A percentile compares a stretch with the other conserved stretches of the same genome.
Evolutionary conservation across 2,113 vertebrate species (phyloP).

Genomic region (Odobenus rosmarus): DNA sequence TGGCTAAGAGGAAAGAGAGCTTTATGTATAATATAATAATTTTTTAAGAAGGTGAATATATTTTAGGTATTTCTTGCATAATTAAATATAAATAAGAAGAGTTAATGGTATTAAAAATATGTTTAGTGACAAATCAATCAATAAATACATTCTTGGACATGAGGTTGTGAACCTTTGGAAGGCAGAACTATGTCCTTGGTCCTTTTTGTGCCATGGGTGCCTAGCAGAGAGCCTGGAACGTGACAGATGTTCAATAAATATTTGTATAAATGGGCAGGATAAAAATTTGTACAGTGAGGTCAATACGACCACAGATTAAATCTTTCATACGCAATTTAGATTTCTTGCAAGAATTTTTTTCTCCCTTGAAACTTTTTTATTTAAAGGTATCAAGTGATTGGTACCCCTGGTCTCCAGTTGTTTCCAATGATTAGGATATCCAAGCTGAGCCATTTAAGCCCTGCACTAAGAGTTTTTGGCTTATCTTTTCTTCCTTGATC

Average conservation of each 20-base stretch:
- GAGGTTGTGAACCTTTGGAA: neutral
- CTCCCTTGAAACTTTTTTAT: neutral
- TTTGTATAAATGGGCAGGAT: neutral
- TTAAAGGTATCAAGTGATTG: neutral
- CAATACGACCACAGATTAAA: neutral
- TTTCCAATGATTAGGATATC: neutral
- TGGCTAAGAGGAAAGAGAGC: neutral
- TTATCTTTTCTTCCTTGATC: neutral
- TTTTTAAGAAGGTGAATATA: neutral
- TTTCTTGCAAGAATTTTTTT: neutral
- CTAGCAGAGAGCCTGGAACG: neutral
- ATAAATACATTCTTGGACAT: neutral
- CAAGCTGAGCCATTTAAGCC: neutral
- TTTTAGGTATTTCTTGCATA: neutral
- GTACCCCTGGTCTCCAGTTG: neutral
- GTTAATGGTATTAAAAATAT: conserved; percentile 2
- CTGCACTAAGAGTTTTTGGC: neutral
- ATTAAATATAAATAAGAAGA: neutral
- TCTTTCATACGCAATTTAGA: neutral
- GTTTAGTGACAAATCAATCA: neutral
- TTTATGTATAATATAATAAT: neutral
- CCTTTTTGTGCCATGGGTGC: neutral
- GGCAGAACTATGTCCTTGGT: neutral
- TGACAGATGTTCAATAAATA: conserved; percentile 15
- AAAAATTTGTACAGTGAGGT: neutral